These are phyloP conservation scores for Clarias platycephalus DNA, from an alignment of 2,797 vertebrate genomes.

Conservation along the genomic window DNA sequence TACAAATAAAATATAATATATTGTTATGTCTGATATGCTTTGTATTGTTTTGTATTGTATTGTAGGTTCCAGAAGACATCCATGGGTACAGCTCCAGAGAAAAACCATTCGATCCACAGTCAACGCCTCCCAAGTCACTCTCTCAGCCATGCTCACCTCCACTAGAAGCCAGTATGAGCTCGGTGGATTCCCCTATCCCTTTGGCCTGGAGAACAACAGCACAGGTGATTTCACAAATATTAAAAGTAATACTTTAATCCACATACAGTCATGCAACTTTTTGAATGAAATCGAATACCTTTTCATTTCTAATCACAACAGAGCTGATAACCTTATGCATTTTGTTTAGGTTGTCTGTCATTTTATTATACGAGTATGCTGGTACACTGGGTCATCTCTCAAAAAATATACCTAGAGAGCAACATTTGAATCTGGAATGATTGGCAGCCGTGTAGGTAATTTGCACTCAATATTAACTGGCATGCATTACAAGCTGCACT, in stretches of 20 bases:
- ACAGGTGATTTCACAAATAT: conserved; percentile 63
- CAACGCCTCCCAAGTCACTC: conserved; percentile 77
- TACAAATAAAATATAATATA: not conserved
- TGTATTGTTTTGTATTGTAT: not conserved
- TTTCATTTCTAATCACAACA: not conserved
- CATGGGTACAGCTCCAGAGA: conserved; percentile 82
- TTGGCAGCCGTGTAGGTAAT: not conserved
- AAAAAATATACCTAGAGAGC: not conserved
- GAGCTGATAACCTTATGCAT: not conserved
- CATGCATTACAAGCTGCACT: not conserved
- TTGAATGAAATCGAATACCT: not conserved
- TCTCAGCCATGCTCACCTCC: conserved; percentile 78
- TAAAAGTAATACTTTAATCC: not conserved
- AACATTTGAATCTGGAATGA: not conserved
- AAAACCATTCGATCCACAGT: conserved; percentile 73
- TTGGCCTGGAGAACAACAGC: conserved; percentile 74
- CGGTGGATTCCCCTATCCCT: conserved; percentile 79
- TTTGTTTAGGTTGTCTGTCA: not conserved
- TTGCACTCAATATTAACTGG: not conserved
- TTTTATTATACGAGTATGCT: not conserved
- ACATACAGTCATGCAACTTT: not conserved
- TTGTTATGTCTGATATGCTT: not conserved
- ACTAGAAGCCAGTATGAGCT: conserved; percentile 76
- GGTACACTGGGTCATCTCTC: not conserved
- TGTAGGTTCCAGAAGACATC: conserved; percentile 77